Base-by-base conservation (phyloP, 2,797 vertebrate genomes). In the Chrosomus eos region DNA sequence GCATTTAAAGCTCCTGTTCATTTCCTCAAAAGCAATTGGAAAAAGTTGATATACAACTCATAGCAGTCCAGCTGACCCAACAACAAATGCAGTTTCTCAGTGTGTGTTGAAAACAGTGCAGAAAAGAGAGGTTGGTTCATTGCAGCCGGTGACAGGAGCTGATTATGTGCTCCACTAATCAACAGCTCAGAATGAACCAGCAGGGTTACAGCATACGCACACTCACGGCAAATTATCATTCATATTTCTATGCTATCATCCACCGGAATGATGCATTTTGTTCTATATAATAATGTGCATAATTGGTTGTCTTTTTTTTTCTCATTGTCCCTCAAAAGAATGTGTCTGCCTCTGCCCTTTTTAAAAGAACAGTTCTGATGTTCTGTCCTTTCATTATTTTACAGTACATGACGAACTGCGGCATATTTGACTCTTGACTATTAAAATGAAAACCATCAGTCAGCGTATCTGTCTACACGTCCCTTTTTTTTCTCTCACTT, bases 81-180 rank as follows among this genome's bases (percentile, higher is more conserved):
- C 67, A 84, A 40, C 76, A n/a, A 48, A 71, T 38, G 40, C 16
- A 18, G 38, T 87, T 73, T 73, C 55, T 82, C 74, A 21, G 23
- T 82, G 84, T 75, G 36, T 81, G 74, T 79, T 81, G 81, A 85
- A 64, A 87, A 80, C 80, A 62, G 76, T 81, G 31, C 53, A 81
- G 67, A 31, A 82, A 55, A 81, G 82, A 82, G 85, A 71, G 53
- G 86, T 79, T 84, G 84, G 31, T 85, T 84, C 81, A 80, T 90
- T 95, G 92, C 93, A 93, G 94, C 93, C 94, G 93, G 94, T 95
- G 94, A 94, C 94, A 88, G 89, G 90, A 92, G 92, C 93, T 94
- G 94, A 95, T 95, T 96, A 94, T 91, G 92, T 95, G 94, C 94
- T 95, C 94, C 94, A 95, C 93, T 95, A 95, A 95, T 93, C 93